Percentiles rank a stretch among this genome's conserved stretches.
These are phyloP conservation scores for Mobula hypostoma DNA, from an alignment of 2,113 vertebrate genomes.

Conservation along the genomic window DNA sequence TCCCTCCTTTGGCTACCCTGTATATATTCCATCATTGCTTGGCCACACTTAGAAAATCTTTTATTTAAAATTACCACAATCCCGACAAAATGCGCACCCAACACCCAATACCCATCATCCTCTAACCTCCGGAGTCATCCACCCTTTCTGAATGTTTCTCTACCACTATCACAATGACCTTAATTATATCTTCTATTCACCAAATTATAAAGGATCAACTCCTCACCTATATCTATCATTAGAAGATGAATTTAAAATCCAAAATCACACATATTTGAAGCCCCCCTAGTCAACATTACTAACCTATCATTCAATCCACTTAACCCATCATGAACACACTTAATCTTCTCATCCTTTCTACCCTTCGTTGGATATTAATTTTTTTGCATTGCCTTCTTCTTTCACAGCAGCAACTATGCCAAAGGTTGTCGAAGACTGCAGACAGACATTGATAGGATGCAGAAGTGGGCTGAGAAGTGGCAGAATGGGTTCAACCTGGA, in stretches of 20 bases:
- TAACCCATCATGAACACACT: not conserved
- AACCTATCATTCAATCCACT: no score
- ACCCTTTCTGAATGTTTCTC: not conserved
- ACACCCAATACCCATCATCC: not conserved
- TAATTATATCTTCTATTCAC: not conserved
- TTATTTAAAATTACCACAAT: not conserved
- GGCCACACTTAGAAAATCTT: not conserved
- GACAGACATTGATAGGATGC: no score
- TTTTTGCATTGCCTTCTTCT: not conserved
- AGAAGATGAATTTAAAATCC: not conserved
- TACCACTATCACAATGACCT: not conserved
- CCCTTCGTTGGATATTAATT: not conserved
- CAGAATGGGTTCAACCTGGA: no score
- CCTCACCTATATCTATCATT: not conserved
- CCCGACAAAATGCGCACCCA: not conserved
- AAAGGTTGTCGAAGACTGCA: not conserved
- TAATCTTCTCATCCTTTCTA: not conserved
- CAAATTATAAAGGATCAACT: not conserved
- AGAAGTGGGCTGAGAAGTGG: no score
- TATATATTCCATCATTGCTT: not conserved
- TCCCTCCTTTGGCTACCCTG: not conserved
- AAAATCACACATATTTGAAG: not conserved
- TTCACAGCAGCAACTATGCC: not conserved
- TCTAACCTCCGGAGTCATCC: not conserved
- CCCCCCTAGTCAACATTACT: not conserved